Conservation (phyloP, 23 tunicate genomes). For the Styela clava region DNA sequence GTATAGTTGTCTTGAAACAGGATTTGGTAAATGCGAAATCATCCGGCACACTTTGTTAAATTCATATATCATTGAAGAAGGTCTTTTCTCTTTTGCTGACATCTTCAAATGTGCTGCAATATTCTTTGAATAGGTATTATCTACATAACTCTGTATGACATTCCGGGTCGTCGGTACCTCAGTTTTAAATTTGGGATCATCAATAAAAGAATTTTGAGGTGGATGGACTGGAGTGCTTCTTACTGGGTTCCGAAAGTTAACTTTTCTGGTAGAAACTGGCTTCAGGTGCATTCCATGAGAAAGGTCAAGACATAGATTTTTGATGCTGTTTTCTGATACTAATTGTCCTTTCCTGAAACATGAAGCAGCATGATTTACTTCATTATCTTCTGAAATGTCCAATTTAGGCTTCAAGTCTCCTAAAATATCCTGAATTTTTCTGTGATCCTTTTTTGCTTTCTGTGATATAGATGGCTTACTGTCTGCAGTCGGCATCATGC, state of each 20-base stretch:
- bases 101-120: background rate
- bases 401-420: background rate
- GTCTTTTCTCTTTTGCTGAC: background rate
- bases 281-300: conserved; percentile 6
- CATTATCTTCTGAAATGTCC: background rate
- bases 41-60: conserved; percentile 41
- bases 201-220: conserved; percentile 29
- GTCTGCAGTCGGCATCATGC: background rate
- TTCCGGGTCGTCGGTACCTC: background rate
- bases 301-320: conserved; percentile 1
- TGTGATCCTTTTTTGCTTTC: background rate
- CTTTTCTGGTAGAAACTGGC: conserved; percentile 4
- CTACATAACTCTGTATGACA: background rate
- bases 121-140: background rate
- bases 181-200: conserved; percentile 7
- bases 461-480: background rate
- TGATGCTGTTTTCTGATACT: conserved; percentile 6
- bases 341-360: background rate
- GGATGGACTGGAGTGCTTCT: background rate
- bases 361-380: background rate
- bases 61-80: conserved; percentile 33
- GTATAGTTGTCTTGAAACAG: conserved; percentile 35
- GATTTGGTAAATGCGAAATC: conserved; percentile 32
- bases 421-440: background rate
- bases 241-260: no score